Evolutionary conservation across 2,797 vertebrate genomes (phyloP).

Genomic region (Fringilla coelebs): DNA sequence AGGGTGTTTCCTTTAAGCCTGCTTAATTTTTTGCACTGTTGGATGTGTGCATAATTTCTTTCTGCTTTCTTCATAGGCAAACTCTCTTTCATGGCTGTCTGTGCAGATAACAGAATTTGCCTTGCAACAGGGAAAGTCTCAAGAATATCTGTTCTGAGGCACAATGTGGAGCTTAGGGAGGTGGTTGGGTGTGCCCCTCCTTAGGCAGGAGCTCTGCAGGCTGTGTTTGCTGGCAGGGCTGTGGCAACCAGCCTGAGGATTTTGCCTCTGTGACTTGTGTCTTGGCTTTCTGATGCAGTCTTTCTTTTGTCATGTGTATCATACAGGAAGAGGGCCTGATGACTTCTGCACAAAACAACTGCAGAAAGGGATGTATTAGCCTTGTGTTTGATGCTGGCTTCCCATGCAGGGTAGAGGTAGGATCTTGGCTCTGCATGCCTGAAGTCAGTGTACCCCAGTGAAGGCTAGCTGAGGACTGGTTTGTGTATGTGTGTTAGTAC

Average conservation of each 20-base stretch:
- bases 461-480: neutral
- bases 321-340: neutral
- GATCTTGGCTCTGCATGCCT: neutral
- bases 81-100: neutral
- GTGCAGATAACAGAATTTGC: neutral
- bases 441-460: neutral
- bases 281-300: neutral
- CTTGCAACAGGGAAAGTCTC: neutral
- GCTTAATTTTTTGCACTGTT: neutral
- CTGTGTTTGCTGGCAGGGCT: neutral
- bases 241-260: neutral
- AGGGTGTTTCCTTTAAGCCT: neutral
- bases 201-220: neutral
- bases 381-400: neutral
- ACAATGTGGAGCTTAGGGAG: neutral
- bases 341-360: neutral
- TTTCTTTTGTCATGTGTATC: neutral
- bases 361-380: neutral
- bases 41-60: neutral
- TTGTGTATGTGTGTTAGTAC: neutral
- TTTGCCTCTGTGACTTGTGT: neutral
- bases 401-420: neutral
- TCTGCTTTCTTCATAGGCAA: neutral
- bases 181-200: neutral
- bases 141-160: neutral